phyloP scores from a whole-genome alignment of 2,113 vertebrate genomes.

The chimpanzee (Pan troglodytes) region DNA sequence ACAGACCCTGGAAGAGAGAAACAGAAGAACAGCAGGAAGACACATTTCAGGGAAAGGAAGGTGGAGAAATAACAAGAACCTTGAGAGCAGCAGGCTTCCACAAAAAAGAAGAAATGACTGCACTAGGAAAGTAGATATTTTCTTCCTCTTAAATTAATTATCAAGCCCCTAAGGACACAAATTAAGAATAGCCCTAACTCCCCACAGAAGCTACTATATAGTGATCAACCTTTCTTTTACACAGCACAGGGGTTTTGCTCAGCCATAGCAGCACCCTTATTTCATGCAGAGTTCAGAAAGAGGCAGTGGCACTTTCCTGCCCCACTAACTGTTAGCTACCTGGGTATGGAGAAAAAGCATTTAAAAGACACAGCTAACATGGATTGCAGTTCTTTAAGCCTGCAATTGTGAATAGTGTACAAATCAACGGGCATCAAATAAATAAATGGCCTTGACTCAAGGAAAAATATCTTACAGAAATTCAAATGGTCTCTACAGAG shows the following conservation, averaged over 20 bases:
- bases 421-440: conserved; percentile 31
- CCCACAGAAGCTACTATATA: not conserved
- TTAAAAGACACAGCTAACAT: not conserved
- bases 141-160: conserved; percentile 4
- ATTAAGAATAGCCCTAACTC: conserved; percentile 5
- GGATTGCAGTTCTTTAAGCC: not conserved
- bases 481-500: not conserved
- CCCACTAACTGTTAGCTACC: conserved; percentile 20
- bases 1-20: conserved; percentile 23
- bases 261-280: not conserved
- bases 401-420: not conserved
- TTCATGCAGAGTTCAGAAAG: not conserved
- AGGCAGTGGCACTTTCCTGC: not conserved
- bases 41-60: not conserved
- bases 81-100: not conserved
- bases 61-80: conserved; percentile 6
- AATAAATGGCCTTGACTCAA: not conserved
- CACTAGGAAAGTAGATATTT: not conserved
- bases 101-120: not conserved
- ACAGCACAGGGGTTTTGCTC: conserved; percentile 1
- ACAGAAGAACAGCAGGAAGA: conserved; percentile 57
- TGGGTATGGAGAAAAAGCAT: not conserved
- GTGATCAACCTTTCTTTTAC: conserved; percentile 25
- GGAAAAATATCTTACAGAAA: not conserved
- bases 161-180: not conserved